These are phyloP conservation scores for Ctenoplectra terminalis DNA, from an alignment of 1,140 invertebrate genomes.

Conservation along the genomic window DNA sequence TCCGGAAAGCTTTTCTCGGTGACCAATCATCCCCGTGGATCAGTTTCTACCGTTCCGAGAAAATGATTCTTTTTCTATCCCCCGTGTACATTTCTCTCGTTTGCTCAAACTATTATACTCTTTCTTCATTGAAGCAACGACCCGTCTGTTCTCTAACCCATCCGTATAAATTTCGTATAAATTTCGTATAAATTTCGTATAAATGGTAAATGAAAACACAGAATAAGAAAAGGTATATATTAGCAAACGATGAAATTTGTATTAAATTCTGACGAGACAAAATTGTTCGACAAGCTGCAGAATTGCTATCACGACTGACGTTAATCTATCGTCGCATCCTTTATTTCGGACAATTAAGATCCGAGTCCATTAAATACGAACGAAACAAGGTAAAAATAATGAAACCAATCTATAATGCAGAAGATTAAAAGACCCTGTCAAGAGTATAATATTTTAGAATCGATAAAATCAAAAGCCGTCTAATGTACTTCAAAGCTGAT, in stretches of 20 bases:
- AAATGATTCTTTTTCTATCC: conserved; percentile 16
- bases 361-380: background rate
- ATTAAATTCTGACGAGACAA: no score
- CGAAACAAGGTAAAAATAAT: background rate
- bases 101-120: background rate
- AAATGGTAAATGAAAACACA: no score
- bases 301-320: background rate
- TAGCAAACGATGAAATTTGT: background rate
- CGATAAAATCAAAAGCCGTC: conserved; percentile 13
- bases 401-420: background rate
- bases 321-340: background rate
- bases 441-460: background rate
- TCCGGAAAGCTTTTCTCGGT: conserved; percentile 15
- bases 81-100: background rate
- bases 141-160: no score
- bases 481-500: background rate
- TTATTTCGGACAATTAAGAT: background rate
- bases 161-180: no score
- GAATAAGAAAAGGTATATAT: background rate
- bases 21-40: conserved; percentile 30
- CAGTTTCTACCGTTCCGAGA: conserved; percentile 9
- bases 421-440: background rate
- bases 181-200: no score
- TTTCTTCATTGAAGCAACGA: background rate
- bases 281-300: no score